Evolutionary conservation across 2,888 invertebrate genomes (phyloP).

Genomic region (Amphipyra berbera): DNA sequence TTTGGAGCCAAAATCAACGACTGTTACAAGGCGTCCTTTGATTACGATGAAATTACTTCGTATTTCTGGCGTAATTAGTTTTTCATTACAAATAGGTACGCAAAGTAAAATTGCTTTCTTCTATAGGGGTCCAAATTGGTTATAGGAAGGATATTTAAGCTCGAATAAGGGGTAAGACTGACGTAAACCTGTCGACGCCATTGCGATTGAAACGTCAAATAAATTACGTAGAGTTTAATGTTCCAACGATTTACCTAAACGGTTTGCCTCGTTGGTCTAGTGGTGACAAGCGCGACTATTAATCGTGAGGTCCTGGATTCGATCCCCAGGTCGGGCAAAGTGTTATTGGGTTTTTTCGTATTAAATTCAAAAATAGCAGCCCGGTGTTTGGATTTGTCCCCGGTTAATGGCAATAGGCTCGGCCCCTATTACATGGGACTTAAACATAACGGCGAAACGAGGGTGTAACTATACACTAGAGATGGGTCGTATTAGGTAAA

Average conservation of each 20-base stretch:
- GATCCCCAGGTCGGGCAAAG: too few relatives aligned
- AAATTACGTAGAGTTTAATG: conserved; percentile 17
- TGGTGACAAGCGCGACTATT: too few relatives aligned
- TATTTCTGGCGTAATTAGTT: conserved; percentile 57
- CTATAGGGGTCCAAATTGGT: conserved; percentile 32
- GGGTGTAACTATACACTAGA: too few relatives aligned
- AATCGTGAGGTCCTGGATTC: too few relatives aligned
- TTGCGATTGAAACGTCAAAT: conserved; percentile 23
- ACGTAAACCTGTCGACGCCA: background rate
- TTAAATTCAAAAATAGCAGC: too few relatives aligned
- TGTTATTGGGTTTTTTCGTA: too few relatives aligned
- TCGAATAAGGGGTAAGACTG: conserved; percentile 2
- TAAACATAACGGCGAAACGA: too few relatives aligned
- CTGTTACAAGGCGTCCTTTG: conserved; percentile 44
- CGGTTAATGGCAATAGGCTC: too few relatives aligned
- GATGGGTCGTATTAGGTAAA: too few relatives aligned
- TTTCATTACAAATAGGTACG: conserved; percentile 50
- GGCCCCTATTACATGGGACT: too few relatives aligned
- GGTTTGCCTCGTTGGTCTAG: too few relatives aligned
- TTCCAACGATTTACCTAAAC: conserved; percentile 3
- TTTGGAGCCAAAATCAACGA: conserved; percentile 33
- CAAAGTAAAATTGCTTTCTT: conserved; percentile 48
- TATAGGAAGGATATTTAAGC: conserved; percentile 13
- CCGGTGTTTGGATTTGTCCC: too few relatives aligned
- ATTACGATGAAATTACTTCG: conserved; percentile 49